These are phyloP conservation scores for Varanus salvator DNA, from an alignment of 2,113 vertebrate species.

Conservation along the genomic window DNA sequence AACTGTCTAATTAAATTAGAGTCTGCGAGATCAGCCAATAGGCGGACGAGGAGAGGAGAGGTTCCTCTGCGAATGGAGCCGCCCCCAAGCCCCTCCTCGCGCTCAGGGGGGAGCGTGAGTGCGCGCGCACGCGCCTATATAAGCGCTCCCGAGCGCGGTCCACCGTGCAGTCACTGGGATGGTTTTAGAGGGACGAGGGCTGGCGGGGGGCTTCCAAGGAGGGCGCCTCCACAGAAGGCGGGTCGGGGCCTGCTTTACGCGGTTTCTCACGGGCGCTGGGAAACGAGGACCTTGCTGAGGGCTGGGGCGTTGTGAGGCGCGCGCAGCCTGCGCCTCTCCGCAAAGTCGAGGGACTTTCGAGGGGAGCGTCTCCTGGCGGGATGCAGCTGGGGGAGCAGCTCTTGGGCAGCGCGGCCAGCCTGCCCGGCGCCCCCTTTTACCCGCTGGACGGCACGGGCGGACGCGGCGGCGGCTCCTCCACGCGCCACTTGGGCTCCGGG, in stretches of 20 bases:
- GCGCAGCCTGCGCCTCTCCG: neutral
- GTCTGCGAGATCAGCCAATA: constrained; percentile 80
- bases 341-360: too few species aligned
- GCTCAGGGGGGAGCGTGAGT: constrained; percentile 45
- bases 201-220: neutral
- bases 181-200: neutral
- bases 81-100: constrained; percentile 75
- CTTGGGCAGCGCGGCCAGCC: constrained; percentile 81
- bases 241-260: accelerated
- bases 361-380: neutral
- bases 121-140: constrained; percentile 49
- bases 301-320: neutral
- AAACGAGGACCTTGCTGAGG: neutral
- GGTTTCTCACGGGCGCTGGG: neutral
- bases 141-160: constrained; percentile 41
- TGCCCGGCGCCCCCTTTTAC: constrained; percentile 87
- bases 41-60: constrained; percentile 54
- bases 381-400: constrained; percentile 96
- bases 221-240: accelerated
- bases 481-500: constrained; percentile 45
- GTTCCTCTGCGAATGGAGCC: constrained; percentile 29
- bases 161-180: neutral
- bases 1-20: constrained; percentile 89
- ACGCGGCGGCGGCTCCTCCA: constrained; percentile 12
- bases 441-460: constrained; percentile 73